Base-by-base conservation (phyloP, 2,113 vertebrate genomes). In the Plotosus lineatus region DNA sequence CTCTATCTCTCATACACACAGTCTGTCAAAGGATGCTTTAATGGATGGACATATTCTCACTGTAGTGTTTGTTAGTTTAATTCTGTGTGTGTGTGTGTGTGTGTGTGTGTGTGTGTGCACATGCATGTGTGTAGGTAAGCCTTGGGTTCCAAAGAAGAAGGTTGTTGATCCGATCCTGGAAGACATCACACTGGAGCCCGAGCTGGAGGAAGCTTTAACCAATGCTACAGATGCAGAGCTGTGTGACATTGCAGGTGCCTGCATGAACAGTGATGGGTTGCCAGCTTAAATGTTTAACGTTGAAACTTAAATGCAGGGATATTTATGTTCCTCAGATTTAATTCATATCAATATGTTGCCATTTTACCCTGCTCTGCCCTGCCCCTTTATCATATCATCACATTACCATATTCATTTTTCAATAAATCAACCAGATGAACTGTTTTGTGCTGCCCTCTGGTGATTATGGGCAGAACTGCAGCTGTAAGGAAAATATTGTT, bases 191-290 rank as follows among this genome's bases (percentile, higher is more conserved):
- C 91, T 99, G 84, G 98, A 99, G 88, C 98, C 98, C 0, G 97
- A 99, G 90, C 92, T 99, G 79, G 98, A 99, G 87, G 98, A 99
- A 89, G 98, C 97, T 14, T 90, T 99, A 66, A 92, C 96, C 0
- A 98, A 95, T 5, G 98, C 98, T 5, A 94, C 95, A 0, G 98
- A 99, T 73, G 97, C 98, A 7, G 98, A 99, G 75, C 95, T 99
- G 82, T 99, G 98, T 81, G 97, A 99, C 82, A 99, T 99, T 2
- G 98, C 98, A 92, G 97, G 98, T 98, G 93, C 91, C 14, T 7
- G 2, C 51, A 36, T 31, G 17, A 33, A 17, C 26, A 2, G 23
- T 12, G n/a, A 26, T n/a, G n/a, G n/a, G n/a, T n/a, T n/a, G n/a
- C n/a, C n/a, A n/a, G n/a, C n/a, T 26, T 28, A 56, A 11, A 26